phyloP scores from a whole-genome alignment of 35 echinoderm and acorn worm species.

The Apostichopus japonicus region DNA sequence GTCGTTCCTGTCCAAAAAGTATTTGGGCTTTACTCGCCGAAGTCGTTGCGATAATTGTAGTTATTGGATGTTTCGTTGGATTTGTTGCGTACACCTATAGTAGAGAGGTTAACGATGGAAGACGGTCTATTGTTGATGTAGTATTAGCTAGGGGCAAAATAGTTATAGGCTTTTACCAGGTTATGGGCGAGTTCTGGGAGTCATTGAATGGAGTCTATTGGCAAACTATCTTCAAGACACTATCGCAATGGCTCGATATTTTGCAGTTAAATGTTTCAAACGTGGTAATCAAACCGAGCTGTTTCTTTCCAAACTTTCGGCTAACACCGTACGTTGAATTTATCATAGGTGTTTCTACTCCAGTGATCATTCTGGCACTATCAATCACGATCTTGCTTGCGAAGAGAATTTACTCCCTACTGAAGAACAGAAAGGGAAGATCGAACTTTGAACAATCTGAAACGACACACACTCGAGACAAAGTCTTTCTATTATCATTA shows the following conservation, averaged over 20 bases:
- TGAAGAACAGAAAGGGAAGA: not conserved
- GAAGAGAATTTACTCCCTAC: not conserved
- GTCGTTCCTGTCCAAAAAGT: not conserved
- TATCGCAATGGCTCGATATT: not conserved
- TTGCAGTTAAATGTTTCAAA: constrained; percentile 25
- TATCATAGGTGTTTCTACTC: not conserved
- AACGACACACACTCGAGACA: not conserved
- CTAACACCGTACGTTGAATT: not conserved
- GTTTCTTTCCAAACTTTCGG: not conserved
- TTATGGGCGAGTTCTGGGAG: constrained; percentile 37
- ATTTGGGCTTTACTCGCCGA: not conserved
- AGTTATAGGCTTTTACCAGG: constrained; percentile 50
- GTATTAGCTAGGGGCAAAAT: constrained; percentile 27
- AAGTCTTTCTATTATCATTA: not conserved
- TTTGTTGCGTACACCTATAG: not conserved
- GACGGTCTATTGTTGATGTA: not conserved
- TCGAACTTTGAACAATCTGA: not conserved
- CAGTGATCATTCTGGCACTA: not conserved
- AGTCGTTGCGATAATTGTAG: not conserved
- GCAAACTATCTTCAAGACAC: not conserved
- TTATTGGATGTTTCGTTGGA: not conserved
- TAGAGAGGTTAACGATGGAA: not conserved
- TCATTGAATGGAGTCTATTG: constrained; percentile 30
- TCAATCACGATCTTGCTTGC: not conserved
- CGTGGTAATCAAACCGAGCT: constrained; percentile 41